Evolutionary conservation across 2,888 invertebrate species (phyloP).

Genomic region (Plebejus anna): DNA sequence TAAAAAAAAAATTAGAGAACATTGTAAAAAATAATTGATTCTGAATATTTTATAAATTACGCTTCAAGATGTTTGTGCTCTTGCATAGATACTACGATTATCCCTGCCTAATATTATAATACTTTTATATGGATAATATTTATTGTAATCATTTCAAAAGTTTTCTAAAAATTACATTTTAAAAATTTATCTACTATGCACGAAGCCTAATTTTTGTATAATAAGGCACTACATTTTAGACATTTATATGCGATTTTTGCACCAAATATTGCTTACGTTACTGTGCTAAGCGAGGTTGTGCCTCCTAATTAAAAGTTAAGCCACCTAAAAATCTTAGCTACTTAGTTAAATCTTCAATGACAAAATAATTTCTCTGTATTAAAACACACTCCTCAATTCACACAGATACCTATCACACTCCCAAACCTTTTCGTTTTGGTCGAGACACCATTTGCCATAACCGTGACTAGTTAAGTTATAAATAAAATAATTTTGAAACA

Average conservation of each 20-base stretch:
- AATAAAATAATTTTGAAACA: constrained; percentile 46
- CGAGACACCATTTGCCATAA: constrained; percentile 39
- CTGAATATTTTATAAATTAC: not conserved
- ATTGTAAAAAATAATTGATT: not conserved
- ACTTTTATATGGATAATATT: not conserved
- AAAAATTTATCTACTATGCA: constrained; percentile 5
- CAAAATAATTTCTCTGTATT: not conserved
- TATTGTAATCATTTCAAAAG: not conserved
- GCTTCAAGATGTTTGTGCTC: not conserved
- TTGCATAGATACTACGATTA: not conserved
- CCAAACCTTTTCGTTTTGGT: constrained; percentile 6
- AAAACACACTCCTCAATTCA: constrained; percentile 33
- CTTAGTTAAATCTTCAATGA: constrained; percentile 10
- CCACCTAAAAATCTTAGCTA: not conserved
- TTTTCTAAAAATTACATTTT: not conserved
- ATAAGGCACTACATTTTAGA: constrained; percentile 31
- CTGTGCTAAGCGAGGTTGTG: constrained; percentile 32
- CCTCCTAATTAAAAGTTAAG: constrained; percentile 34
- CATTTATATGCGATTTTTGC: constrained; percentile 22
- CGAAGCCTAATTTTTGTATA: constrained; percentile 16
- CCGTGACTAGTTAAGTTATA: constrained; percentile 60
- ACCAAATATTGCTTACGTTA: constrained; percentile 31
- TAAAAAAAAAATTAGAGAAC: not conserved
- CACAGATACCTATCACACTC: constrained; percentile 18
- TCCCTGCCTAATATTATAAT: not conserved